Conservation (phyloP, 2,888 invertebrate species). For the Zygogramma bicolorata region DNA sequence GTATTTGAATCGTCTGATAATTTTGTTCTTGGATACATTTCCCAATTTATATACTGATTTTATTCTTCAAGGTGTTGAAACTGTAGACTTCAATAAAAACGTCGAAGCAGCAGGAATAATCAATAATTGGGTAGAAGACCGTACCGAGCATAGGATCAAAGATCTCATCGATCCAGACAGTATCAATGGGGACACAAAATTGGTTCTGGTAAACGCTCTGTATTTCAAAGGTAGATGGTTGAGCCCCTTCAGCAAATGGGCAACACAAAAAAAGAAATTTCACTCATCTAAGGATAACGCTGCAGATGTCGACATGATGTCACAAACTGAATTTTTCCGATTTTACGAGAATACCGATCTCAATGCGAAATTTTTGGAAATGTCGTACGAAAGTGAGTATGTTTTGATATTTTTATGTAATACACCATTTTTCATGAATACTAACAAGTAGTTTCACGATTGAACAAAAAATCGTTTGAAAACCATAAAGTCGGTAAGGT, state of each 20-base stretch:
- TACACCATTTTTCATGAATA: no score
- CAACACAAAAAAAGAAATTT: no score
- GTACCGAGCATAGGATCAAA: conserved; percentile 60
- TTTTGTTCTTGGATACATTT: not conserved
- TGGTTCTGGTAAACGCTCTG: conserved; percentile 61
- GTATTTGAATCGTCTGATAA: not conserved
- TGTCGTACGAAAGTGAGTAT: no score
- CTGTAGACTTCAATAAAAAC: conserved; percentile 51
- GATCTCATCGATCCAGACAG: conserved; percentile 50
- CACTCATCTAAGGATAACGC: no score
- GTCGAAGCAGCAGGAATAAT: conserved; percentile 53
- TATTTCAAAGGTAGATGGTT: conserved; percentile 60
- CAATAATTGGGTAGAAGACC: conserved; percentile 61
- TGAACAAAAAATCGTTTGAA: no score
- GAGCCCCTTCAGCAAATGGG: conserved; percentile 49
- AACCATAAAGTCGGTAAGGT: no score
- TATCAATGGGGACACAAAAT: conserved; percentile 48
- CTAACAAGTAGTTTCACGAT: no score
- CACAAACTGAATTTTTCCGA: no score
- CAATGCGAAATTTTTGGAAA: no score
- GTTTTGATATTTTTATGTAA: no score
- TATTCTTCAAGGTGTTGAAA: conserved; percentile 69
- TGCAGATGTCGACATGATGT: no score
- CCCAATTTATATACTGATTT: not conserved
- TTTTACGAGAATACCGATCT: no score